Evolutionary conservation across 2,797 vertebrate genomes (phyloP), one percentile per base, ranked within the genome.

Genomic region (Acomys russatus): DNA sequence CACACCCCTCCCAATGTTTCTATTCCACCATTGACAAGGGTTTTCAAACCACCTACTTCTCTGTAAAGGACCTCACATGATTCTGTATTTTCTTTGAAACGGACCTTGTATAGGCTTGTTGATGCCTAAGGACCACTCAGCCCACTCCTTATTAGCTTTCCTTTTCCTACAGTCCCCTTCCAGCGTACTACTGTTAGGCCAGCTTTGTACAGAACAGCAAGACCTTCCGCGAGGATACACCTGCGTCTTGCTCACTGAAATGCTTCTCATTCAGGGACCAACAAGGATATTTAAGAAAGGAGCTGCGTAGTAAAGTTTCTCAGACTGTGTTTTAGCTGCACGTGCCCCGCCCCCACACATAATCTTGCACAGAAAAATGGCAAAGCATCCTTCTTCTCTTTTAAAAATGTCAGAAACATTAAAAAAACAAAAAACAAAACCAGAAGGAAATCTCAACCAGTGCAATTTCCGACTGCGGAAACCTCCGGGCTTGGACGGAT

Each of bases 241-340:
- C 87, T 59, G 68, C 1, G 0, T 79, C 70, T 86, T 56, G 84
- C 59, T 97, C 80, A 64, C 83, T 91, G 77, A 44, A 68, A 83
- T 23, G 84, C 35, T 20, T 25, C 70, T 71, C 59, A 87, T 83
- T 89, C 66, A 63, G 80, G 63, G 66, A 90, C 59, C 49, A 93
- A 25, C 56, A 94, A 22, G 14, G n/a, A 84, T 90, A 90, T 63
- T n/a, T 64, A 82, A 90, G 80, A 77, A 79, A 86, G 20, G 38
- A 63, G 71, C 90, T 84, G 84, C 63, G 5, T 49, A 85, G 5
- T 49, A 85, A 97, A 98, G 96, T 98, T 97, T 51, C 49, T 38
- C 70, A 6, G 79, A 70, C 49, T 85, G 30, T 73, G 22, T 70
- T 83, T 88, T 68, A 91, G 56, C 82, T 78, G 63, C 54, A 64